These are phyloP conservation scores for Philereme vetulata DNA, from an alignment of 2,888 invertebrate genomes.

Conservation along the genomic window DNA sequence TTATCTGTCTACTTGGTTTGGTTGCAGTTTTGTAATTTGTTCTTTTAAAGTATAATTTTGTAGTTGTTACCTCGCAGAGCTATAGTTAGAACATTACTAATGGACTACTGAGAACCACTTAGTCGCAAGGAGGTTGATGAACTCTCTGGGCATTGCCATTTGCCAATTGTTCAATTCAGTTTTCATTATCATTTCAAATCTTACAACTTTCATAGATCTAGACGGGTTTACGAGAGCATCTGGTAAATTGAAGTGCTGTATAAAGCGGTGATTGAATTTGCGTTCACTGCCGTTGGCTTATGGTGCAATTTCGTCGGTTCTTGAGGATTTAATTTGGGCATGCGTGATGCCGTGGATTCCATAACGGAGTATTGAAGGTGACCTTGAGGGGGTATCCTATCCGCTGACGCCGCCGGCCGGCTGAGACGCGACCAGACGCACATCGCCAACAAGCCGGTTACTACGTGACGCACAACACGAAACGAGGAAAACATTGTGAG, in stretches of 20 bases:
- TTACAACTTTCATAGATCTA: conserved; percentile 11
- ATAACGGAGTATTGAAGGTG: conserved; percentile 71
- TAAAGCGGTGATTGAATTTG: conserved; percentile 39
- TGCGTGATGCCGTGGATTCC: conserved; percentile 69
- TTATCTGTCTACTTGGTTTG: too few species aligned
- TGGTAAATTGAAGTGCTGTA: conserved; percentile 50
- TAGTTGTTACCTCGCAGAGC: too few species aligned
- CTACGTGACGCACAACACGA: conserved; percentile 58
- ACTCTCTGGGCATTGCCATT: conserved; percentile 2
- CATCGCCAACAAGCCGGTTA: conserved; percentile 31
- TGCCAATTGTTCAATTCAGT: conserved; percentile 1
- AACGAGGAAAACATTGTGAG: conserved; percentile 33
- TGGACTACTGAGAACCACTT: too few species aligned
- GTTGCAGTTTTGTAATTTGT: too few species aligned
- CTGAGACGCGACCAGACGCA: conserved; percentile 33
- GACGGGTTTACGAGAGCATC: conserved; percentile 2
- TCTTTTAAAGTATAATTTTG: too few species aligned
- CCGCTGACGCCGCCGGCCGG: conserved; percentile 35
- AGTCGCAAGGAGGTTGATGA: conserved; percentile 1
- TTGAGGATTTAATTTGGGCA: conserved; percentile 55
- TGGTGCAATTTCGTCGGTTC: conserved; percentile 47
- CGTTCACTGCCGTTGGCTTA: conserved; percentile 41
- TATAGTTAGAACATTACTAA: too few species aligned
- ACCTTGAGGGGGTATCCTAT: conserved; percentile 58
- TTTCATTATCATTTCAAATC: conserved; percentile 12